Base-by-base conservation (phyloP, 2,797 vertebrate genomes). In the Epinephelus awoara region DNA sequence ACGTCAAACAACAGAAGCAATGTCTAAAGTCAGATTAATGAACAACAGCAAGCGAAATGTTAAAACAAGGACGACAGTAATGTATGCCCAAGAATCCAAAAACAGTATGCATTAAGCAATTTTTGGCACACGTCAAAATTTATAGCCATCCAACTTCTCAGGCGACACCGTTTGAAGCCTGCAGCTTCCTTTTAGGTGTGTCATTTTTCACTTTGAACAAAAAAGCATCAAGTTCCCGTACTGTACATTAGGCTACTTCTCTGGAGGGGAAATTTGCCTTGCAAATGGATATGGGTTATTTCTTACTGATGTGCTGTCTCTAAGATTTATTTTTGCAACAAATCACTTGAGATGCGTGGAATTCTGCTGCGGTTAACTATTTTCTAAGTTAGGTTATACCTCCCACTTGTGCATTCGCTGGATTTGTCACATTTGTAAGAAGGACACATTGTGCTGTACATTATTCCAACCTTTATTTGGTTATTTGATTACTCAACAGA, bases 261-360 rank as follows among this genome's bases (percentile, higher is more conserved):
- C 73, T n/a, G 14, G 79, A 84, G 80, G 57, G 69, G 17, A 66
- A 90, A 42, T 91, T 72, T 88, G 85, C 84, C 83, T 91, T 91
- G 85, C 84, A 86, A 90, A 90, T 91, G 50, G 17, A 51, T 55
- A 40, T 46, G 59, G 51, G 61, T 69, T 85, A 50, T 83, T 88
- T 87, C 58, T 71, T 72, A 85, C 70, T 83, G 77, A 85, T 85
- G 73, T 81, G 66, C 54, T 67, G 64, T 76, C 76, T 85, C 57
- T 12, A 13, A 64, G 54, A 72, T 89, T 83, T 91, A 83, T 91
- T 89, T 91, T 89, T 67, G 65, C 52, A 65, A 72, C 79, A 83
- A 76, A 82, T 85, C 87, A 82, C 81, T 80, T 66, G 79, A 88
- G 85, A 86, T 82, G 58, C 66, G 50, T 27, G 12, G 23, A 81